Base-by-base conservation (phyloP, 1,140 invertebrate genomes). In the Homarus americanus region DNA sequence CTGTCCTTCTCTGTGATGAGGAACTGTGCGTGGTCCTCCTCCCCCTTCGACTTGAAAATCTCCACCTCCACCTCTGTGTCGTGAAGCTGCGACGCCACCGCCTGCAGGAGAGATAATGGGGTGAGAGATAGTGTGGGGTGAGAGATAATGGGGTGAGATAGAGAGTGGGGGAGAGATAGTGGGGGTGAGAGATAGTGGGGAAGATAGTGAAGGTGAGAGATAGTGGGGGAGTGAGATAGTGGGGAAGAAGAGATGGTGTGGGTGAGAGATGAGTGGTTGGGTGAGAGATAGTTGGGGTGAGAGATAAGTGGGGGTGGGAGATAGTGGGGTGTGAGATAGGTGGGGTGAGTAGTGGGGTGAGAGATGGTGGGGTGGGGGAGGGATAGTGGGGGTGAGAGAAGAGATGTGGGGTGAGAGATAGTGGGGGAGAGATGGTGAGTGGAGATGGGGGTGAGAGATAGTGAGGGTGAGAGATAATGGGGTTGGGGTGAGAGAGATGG, bases 11-110 rank as follows among this genome's bases (percentile, higher is more conserved):
- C 97, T 4, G 96, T 97, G 94, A 99, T 99, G 49, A 98, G 95
- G 94, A 99, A 99, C 94, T 99, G 98, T 0, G 98, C 97, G 93
- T 99, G 98, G 95, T 99, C 98, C 92, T 94, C 94, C 76, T 96
- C 97, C 91, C 97, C 96, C 78, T 98, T 98, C 0, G 96, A 96
- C 94, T 97, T 97, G 83, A 98, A 94, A 88, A 99, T 97, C 93
- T 97, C 96, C 93, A 99, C 97, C 93, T 98, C 97, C 9, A 99
- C 97, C 93, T 98, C 97, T 0, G 97, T 97, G 73, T 96, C 96
- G 93, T 99, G 98, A 24, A 99, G 96, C 94, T 98, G 98, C 93
- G 96, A 97, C 20, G 98, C 98, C 36, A 99, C 98, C 0, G 97
- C 97, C 97, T 98, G 93, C 2, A 28, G 32, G 36, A 34, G 44